Evolutionary conservation across 2,113 vertebrate genomes (phyloP).

Genomic region (Morphnarchus princeps): DNA sequence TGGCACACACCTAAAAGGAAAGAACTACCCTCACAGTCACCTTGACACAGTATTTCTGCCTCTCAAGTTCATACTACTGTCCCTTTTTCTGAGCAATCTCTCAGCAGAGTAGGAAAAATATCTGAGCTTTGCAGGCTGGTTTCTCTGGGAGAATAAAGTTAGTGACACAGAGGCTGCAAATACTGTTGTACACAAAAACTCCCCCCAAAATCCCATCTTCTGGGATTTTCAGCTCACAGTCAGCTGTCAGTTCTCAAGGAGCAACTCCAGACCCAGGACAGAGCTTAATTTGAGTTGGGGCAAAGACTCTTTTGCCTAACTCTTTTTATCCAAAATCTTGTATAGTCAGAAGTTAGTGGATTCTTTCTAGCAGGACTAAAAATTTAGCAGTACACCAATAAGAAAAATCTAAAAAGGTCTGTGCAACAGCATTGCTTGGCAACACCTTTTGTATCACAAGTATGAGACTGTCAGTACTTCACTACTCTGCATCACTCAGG

Average conservation of each 20-base stretch:
- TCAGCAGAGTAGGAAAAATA: background rate
- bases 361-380: background rate
- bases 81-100: background rate
- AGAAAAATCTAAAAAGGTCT: background rate
- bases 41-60: slow-evolving; percentile 10
- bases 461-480: background rate
- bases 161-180: background rate
- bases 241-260: background rate
- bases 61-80: background rate
- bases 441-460: background rate
- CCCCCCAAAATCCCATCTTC: background rate
- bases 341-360: background rate
- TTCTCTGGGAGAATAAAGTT: slow-evolving; percentile 1
- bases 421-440: background rate
- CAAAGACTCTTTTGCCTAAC: background rate
- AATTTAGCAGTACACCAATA: background rate
- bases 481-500: background rate
- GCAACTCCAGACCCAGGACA: background rate
- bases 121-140: background rate
- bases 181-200: background rate
- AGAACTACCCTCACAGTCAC: background rate
- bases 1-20: background rate
- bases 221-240: background rate
- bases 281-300: background rate
- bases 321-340: background rate